A percentile compares a stretch with the other conserved stretches of the same genome.
phyloP scores from a whole-genome alignment of 2,113 vertebrate genomes.

The Dasyprocta punctata region DNA sequence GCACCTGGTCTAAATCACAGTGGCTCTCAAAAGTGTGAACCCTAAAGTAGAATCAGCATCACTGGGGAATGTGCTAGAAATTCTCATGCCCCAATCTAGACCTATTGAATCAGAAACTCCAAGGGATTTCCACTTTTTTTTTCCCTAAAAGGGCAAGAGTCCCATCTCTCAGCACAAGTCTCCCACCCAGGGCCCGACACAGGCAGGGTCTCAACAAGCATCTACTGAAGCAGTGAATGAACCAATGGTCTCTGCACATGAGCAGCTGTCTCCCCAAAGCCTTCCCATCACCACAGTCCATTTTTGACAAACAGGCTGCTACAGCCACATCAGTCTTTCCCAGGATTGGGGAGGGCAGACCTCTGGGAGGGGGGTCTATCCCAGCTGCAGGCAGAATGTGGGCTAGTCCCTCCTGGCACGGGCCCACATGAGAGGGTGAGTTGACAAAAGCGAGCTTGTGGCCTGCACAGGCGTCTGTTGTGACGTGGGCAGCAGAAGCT shows the following conservation, averaged over 20 bases:
- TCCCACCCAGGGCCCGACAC: background rate
- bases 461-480: background rate
- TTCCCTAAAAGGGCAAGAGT: slow-evolving; percentile 46
- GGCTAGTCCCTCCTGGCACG: slow-evolving; percentile 69
- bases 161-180: background rate
- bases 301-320: slow-evolving; percentile 26
- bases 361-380: background rate
- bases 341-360: background rate
- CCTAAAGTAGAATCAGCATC: background rate
- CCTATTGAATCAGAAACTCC: background rate
- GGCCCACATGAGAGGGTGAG: background rate
- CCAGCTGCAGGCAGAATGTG: slow-evolving; percentile 72
- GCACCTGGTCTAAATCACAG: background rate
- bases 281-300: background rate
- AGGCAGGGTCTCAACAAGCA: slow-evolving; percentile 15
- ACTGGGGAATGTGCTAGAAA: background rate
- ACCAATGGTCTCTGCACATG: background rate
- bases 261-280: slow-evolving; percentile 63
- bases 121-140: background rate
- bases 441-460: slow-evolving; percentile 74
- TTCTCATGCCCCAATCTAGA: background rate
- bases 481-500: background rate
- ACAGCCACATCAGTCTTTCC: slow-evolving; percentile 19
- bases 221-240: background rate
- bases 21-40: background rate